These are phyloP conservation scores for Watersipora subatra DNA, from an alignment of 1,140 invertebrate species.

Conservation along the genomic window DNA sequence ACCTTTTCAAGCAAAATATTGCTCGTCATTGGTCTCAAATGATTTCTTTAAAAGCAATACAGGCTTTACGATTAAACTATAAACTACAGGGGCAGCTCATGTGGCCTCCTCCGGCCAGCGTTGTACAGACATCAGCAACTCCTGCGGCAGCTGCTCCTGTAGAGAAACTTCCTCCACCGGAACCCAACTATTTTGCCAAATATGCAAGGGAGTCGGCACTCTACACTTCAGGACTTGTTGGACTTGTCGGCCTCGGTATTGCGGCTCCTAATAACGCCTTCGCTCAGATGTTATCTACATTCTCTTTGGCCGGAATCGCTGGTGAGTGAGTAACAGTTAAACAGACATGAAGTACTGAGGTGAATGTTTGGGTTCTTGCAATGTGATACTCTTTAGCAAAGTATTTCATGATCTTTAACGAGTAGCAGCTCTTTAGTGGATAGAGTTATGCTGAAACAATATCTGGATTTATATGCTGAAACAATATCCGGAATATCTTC, in stretches of 20 bases:
- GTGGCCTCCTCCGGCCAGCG: conserved; percentile 57
- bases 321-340: conserved; percentile 42
- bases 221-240: conserved; percentile 53
- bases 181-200: conserved; percentile 32
- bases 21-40: too few relatives aligned
- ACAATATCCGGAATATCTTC: too few relatives aligned
- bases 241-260: conserved; percentile 49
- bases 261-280: conserved; percentile 67
- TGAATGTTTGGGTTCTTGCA: too few relatives aligned
- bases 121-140: conserved; percentile 25
- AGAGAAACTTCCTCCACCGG: conserved; percentile 33
- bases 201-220: conserved; percentile 54
- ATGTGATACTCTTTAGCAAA: too few relatives aligned
- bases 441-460: too few relatives aligned
- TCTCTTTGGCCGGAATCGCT: conserved; percentile 67
- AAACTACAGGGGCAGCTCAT: conserved; percentile 50
- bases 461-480: too few relatives aligned
- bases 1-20: too few relatives aligned
- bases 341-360: too few relatives aligned
- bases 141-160: conserved; percentile 23
- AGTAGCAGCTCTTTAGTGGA: too few relatives aligned
- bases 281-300: conserved; percentile 71
- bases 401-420: too few relatives aligned
- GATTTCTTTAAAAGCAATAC: too few relatives aligned
- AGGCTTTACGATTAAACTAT: background rate